Percentiles rank a stretch among this genome's conserved stretches.
Evolutionary conservation across 2,888 invertebrate genomes (phyloP).

Genomic region (Anagyrus pseudococci): DNA sequence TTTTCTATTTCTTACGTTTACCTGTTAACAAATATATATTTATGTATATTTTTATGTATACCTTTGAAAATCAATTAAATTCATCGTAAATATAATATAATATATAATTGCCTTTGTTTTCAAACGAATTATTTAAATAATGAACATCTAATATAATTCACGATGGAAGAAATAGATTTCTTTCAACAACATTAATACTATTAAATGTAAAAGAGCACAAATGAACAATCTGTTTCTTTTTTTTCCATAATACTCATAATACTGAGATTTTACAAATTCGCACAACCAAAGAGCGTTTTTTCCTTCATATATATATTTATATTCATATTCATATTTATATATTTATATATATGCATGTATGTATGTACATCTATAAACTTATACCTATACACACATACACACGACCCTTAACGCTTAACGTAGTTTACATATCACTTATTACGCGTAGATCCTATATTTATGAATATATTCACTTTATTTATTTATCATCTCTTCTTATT

Average conservation of each 20-base stretch:
- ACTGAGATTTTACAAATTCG: constrained; percentile 4
- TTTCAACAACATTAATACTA: neutral
- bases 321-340: constrained; percentile 21
- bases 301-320: constrained; percentile 23
- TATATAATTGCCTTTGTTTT: no score
- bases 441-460: constrained; percentile 42
- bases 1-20: neutral
- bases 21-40: constrained; percentile 1
- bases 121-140: constrained; percentile 3
- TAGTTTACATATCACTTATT: constrained; percentile 39
- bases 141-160: constrained; percentile 4
- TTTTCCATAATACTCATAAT: constrained; percentile 6
- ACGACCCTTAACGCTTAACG: constrained; percentile 35
- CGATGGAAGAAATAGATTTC: neutral
- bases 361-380: constrained; percentile 6
- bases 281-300: constrained; percentile 29
- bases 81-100: constrained; percentile 13
- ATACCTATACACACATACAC: constrained; percentile 15
- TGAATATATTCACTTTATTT: constrained; percentile 44
- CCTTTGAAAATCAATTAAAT: no score
- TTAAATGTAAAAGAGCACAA: neutral
- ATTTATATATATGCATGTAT: constrained; percentile 16
- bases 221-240: neutral
- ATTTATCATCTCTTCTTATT: constrained; percentile 48
- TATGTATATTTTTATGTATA: constrained; percentile 8